Evolutionary conservation across 2,888 invertebrate genomes (phyloP), one percentile per base, ranked within the genome.

Genomic region (Trilocha varians): DNA sequence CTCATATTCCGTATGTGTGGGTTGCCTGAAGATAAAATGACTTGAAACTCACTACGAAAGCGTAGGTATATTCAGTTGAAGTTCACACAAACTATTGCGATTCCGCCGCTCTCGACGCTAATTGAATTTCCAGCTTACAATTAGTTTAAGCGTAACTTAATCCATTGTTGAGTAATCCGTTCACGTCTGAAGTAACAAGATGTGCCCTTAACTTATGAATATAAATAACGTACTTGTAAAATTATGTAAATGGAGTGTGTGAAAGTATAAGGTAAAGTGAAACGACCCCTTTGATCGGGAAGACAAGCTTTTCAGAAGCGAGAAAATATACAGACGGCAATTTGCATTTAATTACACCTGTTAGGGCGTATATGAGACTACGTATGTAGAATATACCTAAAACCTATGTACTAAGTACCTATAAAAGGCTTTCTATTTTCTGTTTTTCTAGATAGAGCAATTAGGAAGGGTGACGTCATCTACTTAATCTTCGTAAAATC

Each of bases 131-230:
- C 11, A 25, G 25, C 25, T 25, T 25, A 25, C 8, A 5, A 25
- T 11, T 25, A 25, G 11, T 6, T 25, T 25, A 9, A 5, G 25
- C 25, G 25, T 36, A 36, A 32, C 13, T 40, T 46, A 41, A 44
- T 43, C 17, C 43, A 42, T 49, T 46, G 47, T 50, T 49, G 47
- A 51, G 47, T 47, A 49, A 46, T 32, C 45, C 33, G 38, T 25
- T 16, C 36, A 41, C 25, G 25, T 4, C 25, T 25, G 5, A 11
- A 4, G 25, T 6, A 25, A 25, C 25, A 11, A 25, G 25, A 40
- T 42, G 43, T 43, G 45, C 44, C 41, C 35, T 38, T 18, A 13
- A 38, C 32, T 9, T 36, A 25, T 17, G 38, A 32, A 45, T 45
- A 32, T 40, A 14, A 35, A 40, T 36, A 34, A 41, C 33, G 36